phyloP scores from a whole-genome alignment of 2,888 invertebrate genomes.

The Calliopum simillimum region DNA sequence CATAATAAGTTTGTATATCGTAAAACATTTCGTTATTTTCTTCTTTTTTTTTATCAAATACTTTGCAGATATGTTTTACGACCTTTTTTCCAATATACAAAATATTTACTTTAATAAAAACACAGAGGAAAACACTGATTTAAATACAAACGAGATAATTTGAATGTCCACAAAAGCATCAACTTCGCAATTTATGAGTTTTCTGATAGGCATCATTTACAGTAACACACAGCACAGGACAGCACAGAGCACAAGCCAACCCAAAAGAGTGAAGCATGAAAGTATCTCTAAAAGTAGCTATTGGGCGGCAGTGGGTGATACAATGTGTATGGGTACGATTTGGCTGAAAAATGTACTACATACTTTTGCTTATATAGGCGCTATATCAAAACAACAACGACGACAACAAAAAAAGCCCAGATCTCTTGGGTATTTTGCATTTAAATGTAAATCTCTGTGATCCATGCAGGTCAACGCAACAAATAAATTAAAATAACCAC shows the following conservation, averaged over 20 bases:
- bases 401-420: neutral
- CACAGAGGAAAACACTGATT: conserved; percentile 1
- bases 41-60: too few relatives aligned
- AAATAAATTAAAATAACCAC: conserved; percentile 5
- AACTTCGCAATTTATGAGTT: conserved; percentile 38
- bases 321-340: too few relatives aligned
- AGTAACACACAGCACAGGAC: neutral
- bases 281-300: too few relatives aligned
- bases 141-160: conserved; percentile 36
- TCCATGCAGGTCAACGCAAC: conserved; percentile 18
- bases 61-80: too few relatives aligned
- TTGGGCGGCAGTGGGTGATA: too few relatives aligned
- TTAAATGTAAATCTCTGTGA: conserved; percentile 5
- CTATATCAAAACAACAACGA: too few relatives aligned
- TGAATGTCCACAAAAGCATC: conserved; percentile 33
- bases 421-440: conserved; percentile 15
- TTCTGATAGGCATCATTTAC: conserved; percentile 33
- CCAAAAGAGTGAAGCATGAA: too few relatives aligned
- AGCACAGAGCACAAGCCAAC: neutral
- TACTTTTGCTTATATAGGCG: neutral
- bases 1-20: too few relatives aligned
- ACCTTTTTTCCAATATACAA: too few relatives aligned
- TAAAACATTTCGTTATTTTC: too few relatives aligned
- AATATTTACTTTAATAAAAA: too few relatives aligned
- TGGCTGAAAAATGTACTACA: neutral